Base-by-base conservation (phyloP, 1,140 invertebrate genomes). In the Cephus cinctus region DNA sequence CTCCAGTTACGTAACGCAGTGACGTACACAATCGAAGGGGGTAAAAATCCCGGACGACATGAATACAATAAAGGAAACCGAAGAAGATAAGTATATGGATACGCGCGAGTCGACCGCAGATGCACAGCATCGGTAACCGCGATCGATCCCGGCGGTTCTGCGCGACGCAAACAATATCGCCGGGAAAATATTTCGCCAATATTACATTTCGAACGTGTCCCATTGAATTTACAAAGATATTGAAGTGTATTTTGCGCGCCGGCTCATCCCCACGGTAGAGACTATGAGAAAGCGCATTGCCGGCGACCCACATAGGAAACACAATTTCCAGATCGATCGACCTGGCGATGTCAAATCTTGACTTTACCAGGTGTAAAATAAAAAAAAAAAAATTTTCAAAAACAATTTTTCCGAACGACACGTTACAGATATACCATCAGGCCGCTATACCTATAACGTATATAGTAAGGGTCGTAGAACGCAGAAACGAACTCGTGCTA, bases 191-290 rank as follows among this genome's bases (percentile, higher is more conserved):
- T 30, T 30, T 30, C 27, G 12, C 27, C 27, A 12, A 30, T 30
- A 30, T 30, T 30, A 30, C 27, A 30, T 30, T 30, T 12, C 27
- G 12, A 30, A 30, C 39, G 40, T 41, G 18, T 36, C 12, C 39
- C 47, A 53, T 57, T 61, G 42, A 62, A 58, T 58, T 57, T 38
- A 25, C 43, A 43, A 40, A 49, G 39, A 40, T 58, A 42, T 32
- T 12, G 4, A 22, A n/a, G 4, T 15, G 15, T n/a, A n/a, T 32
- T 47, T 40, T 47, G 45, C 35, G 34, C n/a, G n/a, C n/a, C n/a
- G n/a, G n/a, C n/a, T n/a, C n/a, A n/a, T n/a, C n/a, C n/a, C n/a
- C n/a, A n/a, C n/a, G n/a, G n/a, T n/a, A n/a, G n/a, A n/a, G n/a
- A n/a, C n/a, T n/a, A n/a, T n/a, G n/a, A n/a, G n/a, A n/a, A n/a